Evolutionary conservation across 2,888 invertebrate genomes (phyloP), one percentile per base, ranked within the genome.

Genomic region (Euplexia lucipara): DNA sequence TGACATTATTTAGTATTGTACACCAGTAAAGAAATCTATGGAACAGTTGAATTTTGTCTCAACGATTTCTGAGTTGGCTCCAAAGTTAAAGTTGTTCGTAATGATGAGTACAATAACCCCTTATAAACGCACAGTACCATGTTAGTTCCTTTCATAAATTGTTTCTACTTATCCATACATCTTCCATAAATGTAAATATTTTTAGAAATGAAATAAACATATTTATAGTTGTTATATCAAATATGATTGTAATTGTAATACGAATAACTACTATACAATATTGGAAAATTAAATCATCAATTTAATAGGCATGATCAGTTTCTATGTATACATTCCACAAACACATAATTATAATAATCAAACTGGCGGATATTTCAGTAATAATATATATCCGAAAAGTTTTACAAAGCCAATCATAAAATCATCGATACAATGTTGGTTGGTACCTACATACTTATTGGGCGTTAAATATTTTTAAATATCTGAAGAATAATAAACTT

Each of bases 111-210:
- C 26, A 26, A 26, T 26, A 5, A 26, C 26, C 26, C 26, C 26
- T 26, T 26, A 26, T 78, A 79, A 79, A 87, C 88, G 91, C 91
- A 91, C 91, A 90, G 78, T 78, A 74, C 68, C 75, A 80, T 73
- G 71, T 64, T 65, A 79, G 63, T 74, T 78, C 59, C 57, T 65
- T 83, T 66, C 70, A 74, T 70, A 73, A n/a, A n/a, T n/a, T n/a
- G n/a, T 75, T 72, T 67, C 48, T 61, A 77, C 64, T 60, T 72
- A 73, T 77, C 60, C 76, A 78, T 78, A 75, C 81, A 84, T 86
- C 86, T 88, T 86, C 86, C 84, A 83, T 82, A 57, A 77, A 80
- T 88, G 85, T 86, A 88, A 82, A 87, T 86, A 88, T 79, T 79
- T 81, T 76, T 85, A 86, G 81, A 78, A 82, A 81, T 83, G 81